phyloP scores from a whole-genome alignment of 2,797 vertebrate species.

The Thripadectes ignobilis region DNA sequence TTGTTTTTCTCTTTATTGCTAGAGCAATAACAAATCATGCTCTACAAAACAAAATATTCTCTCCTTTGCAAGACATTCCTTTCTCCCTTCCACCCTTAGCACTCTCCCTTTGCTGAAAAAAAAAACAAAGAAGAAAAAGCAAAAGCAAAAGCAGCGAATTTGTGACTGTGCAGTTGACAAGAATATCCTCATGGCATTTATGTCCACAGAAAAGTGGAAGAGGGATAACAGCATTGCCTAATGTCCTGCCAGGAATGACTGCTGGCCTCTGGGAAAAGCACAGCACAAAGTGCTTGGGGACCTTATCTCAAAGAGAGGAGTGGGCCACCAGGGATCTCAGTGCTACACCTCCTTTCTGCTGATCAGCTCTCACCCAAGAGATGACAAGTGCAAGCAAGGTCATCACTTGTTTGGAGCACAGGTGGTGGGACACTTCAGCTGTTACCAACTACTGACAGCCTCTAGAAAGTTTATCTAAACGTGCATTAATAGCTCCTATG shows the following conservation, averaged over 20 bases:
- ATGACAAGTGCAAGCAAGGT: fast-evolving
- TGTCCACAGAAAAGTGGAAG: not conserved
- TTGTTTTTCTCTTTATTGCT: slow-evolving; percentile 42
- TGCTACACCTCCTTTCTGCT: not conserved
- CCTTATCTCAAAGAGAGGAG: not conserved
- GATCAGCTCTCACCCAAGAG: not conserved
- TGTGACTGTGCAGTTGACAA: not conserved
- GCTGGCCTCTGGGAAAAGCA: not conserved
- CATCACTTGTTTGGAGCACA: not conserved
- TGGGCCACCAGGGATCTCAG: not conserved
- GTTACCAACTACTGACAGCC: not conserved
- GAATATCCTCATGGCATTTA: not conserved
- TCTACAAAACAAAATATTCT: not conserved
- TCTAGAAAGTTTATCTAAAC: not conserved
- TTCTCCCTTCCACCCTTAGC: not conserved
- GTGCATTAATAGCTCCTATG: not conserved
- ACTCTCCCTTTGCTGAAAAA: not conserved
- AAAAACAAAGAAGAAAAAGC: not conserved
- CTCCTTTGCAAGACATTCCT: not conserved
- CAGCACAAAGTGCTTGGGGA: not conserved
- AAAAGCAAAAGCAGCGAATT: not conserved
- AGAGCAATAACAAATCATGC: not conserved
- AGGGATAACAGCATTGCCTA: not conserved
- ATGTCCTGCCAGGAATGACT: not conserved
- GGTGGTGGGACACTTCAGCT: not conserved